These are phyloP conservation scores for Trogon surrucura DNA, from an alignment of 2,113 vertebrate species.

Conservation along the genomic window DNA sequence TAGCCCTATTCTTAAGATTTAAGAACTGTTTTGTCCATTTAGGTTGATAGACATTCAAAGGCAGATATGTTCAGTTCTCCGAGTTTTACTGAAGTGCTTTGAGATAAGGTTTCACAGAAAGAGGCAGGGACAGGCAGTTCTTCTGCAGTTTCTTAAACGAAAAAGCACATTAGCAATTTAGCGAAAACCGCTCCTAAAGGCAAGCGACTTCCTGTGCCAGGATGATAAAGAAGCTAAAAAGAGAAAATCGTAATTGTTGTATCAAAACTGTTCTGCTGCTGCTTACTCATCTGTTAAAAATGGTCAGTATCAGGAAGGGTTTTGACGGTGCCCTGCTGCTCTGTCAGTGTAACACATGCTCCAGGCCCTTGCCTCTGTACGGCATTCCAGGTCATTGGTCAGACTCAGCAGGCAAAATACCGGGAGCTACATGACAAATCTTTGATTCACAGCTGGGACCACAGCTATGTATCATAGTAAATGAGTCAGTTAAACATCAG, in stretches of 20 bases:
- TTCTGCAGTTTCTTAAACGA: neutral
- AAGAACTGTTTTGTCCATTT: neutral
- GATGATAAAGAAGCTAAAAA: constrained; percentile 60
- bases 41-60: neutral
- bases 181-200: constrained; percentile 3
- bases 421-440: constrained; percentile 79
- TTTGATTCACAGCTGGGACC: constrained; percentile 88
- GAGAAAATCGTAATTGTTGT: constrained; percentile 71
- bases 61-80: neutral
- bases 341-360: constrained; percentile 84
- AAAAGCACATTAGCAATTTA: neutral
- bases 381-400: constrained; percentile 88
- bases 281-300: constrained; percentile 89
- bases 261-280: constrained; percentile 74
- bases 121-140: neutral
- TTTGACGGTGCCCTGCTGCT: constrained; percentile 88
- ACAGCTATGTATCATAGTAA: constrained; percentile 83
- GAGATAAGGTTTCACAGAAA: neutral
- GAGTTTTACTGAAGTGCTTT: neutral
- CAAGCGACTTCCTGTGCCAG: constrained; percentile 57
- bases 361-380: constrained; percentile 80
- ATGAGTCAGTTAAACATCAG: constrained; percentile 88
- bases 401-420: constrained; percentile 75
- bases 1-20: neutral
- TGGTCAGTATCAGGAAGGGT: constrained; percentile 78